Base-by-base conservation (phyloP, 2,113 vertebrate genomes). In the Donacobius atricapilla region DNA sequence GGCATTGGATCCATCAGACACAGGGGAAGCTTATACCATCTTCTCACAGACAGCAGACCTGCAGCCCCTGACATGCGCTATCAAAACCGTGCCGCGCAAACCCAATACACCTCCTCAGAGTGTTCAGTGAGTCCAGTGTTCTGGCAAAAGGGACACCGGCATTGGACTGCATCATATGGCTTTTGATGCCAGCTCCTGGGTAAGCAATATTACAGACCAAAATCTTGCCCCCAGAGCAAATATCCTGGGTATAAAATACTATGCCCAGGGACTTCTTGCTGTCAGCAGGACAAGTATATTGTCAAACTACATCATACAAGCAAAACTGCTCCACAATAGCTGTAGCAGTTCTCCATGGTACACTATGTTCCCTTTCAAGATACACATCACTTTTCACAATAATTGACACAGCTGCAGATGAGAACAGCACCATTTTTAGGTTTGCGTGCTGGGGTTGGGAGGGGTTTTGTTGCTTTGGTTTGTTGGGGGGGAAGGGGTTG, bases 21-120 rank as follows among this genome's bases (percentile, higher is more conserved):
- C 4, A 42, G 30, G 18, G 4, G 2, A 56, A 72, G 33, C 3
- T n/a, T 10, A 5, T 9, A 40, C 18, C 0, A 37, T 10, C 47
- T 48, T 63, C 40, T 35, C 22, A 19, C 21, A 76, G 25, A 76
- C 14, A 15, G 24, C 54, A 42, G 24, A 6, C 11, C 19, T 39
- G 37, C 44, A 81, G 15, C 15, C 48, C 28, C 25, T 27, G 23
- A 19, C 9, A 15, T 4, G 12, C 0, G 1, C 11, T 69, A 28
- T 6, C 9, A 58, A 57, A 85, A 58, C 19, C 12, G 18, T 48
- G 45, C 27, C 31, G 30, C 44, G n/a, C 18, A 86, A 53, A 37
- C 15, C 7, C 16, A 27, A 47, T 17, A 53, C 18, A 70, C 23
- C 23, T 50, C 54, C 30, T 58, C 25, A n/a, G 4, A n/a, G 22